Evolutionary conservation across 2,888 invertebrate species (phyloP).

Genomic region (Venusia cambrica): DNA sequence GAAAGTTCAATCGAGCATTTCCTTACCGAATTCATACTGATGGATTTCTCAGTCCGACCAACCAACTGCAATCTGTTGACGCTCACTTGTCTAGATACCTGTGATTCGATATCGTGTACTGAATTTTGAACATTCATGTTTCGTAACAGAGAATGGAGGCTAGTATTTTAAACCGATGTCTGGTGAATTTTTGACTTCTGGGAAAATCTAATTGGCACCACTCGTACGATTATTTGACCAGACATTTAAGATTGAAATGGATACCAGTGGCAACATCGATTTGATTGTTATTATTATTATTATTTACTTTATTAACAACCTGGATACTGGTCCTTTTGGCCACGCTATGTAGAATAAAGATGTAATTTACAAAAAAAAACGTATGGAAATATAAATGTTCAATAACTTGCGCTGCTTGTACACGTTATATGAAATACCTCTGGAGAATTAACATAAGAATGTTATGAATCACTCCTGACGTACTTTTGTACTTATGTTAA

Average conservation of each 20-base stretch:
- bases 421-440: slow-evolving; percentile 36
- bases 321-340: too few relatives aligned
- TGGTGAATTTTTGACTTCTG: too few relatives aligned
- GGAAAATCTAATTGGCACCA: too few relatives aligned
- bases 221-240: too few relatives aligned
- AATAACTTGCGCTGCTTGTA: slow-evolving; percentile 29
- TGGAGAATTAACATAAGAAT: slow-evolving; percentile 50
- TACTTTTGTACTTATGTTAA: slow-evolving; percentile 35
- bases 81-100: slow-evolving; percentile 11
- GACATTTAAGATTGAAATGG: neutral
- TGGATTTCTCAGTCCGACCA: neutral
- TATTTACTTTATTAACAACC: too few relatives aligned
- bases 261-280: too few relatives aligned
- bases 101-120: slow-evolving; percentile 15
- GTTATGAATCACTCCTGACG: slow-evolving; percentile 43
- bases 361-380: too few relatives aligned
- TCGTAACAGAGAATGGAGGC: slow-evolving; percentile 22
- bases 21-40: neutral
- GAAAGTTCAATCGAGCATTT: slow-evolving; percentile 1
- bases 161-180: too few relatives aligned
- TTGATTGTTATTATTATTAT: too few relatives aligned
- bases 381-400: slow-evolving; percentile 45
- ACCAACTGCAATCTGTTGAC: neutral
- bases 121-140: slow-evolving; percentile 36
- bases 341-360: too few relatives aligned